Base-by-base conservation (phyloP, 1,140 invertebrate species). In the Drosophila sp. region DNA sequence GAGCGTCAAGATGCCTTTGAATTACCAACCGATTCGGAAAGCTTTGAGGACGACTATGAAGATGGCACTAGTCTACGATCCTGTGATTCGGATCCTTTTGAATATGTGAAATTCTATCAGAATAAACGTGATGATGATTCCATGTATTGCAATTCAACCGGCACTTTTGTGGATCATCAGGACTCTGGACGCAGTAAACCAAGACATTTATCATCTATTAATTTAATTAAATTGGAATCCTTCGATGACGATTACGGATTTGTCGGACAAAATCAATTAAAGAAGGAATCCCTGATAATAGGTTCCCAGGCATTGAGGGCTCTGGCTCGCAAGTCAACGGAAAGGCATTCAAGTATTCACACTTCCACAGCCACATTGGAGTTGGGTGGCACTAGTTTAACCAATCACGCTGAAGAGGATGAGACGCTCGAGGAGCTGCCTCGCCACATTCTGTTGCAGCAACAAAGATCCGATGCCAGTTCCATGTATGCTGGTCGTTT, bases 91-190 rank as follows among this genome's bases (percentile, higher is more conserved):
- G 94, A 94, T 92, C 94, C 94, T 4, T 94, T 94, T 85, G 95
- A 94, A 33, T 95, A 95, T 75, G 93, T 95, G 6, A 92, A 94
- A 47, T 95, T 95, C 90, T 94, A 94, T 70, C 93, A 94, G 72
- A 91, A 93, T n/a, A 74, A 90, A 50, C 65, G 62, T 0, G 90
- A 84, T 4, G 27, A 58, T 27, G 77, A 86, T 33, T 86, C 80
- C 40, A 77, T 64, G 7, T 50, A 50, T 27, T 87, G 89, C 66
- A 83, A 86, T 55, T 90, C 87, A 38, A 75, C 76, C 57, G 93
- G 93, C 74, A 93, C 93, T n/a, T 92, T 93, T 75, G 91, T 93
- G 8, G 93, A 93, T 89, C 90, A 93, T 68, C 92, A 92, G 3
- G 41, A 47, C n/a, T 54, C 63, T 4, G 23, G 23, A 23, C 41